Evolutionary conservation across 2,113 vertebrate genomes (phyloP).

Genomic region (Pteronura brasiliensis): DNA sequence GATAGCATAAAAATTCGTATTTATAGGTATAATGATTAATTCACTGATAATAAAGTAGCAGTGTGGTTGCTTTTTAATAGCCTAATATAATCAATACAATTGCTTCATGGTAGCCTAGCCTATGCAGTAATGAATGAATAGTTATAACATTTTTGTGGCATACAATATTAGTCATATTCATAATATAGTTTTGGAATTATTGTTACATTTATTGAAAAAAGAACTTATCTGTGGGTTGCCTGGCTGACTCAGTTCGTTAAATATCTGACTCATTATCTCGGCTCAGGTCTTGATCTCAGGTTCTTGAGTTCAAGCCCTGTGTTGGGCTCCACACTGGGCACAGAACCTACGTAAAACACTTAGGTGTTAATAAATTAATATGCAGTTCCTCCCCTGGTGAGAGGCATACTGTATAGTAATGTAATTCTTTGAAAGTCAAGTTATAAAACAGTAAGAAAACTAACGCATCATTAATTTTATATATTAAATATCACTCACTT

Average conservation of each 20-base stretch:
- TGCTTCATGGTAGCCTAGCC: not conserved
- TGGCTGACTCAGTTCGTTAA: not conserved
- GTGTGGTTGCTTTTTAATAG: not conserved
- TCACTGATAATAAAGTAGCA: not conserved
- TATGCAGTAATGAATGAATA: not conserved
- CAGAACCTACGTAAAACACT: not conserved
- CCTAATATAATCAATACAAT: not conserved
- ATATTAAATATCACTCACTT: not conserved
- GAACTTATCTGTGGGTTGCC: not conserved
- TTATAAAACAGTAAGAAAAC: not conserved
- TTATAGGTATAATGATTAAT: not conserved
- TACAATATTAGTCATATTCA: not conserved
- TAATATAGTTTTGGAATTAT: not conserved
- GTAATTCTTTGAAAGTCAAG: not conserved
- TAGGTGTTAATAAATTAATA: not conserved
- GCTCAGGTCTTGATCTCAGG: not conserved
- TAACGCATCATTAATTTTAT: not conserved
- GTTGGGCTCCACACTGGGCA: not conserved
- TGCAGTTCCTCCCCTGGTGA: not conserved
- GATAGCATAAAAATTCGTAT: not conserved
- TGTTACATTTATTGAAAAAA: not conserved
- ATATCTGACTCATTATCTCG: not conserved
- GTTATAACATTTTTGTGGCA: not conserved
- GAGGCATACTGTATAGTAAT: not conserved
- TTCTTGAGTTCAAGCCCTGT: not conserved